Evolutionary conservation across 92 coral and sea anemone genomes (phyloP), one percentile per base, ranked within the genome.

Genomic region (Porites lobata): DNA sequence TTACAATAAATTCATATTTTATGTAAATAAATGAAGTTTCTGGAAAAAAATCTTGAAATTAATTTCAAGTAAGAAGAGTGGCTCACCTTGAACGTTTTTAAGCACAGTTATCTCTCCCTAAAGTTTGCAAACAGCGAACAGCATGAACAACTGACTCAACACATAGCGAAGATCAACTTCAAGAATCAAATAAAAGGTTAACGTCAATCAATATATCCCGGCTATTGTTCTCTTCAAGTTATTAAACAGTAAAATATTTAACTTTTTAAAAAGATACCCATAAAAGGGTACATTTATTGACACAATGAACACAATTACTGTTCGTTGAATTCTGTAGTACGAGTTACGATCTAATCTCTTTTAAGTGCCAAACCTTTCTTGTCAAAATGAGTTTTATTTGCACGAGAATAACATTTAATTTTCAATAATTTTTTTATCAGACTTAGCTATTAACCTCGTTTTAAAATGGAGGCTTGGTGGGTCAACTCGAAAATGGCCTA

Each of bases 271-370:
- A 51, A 8, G 24, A 72, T 43, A 7, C 47, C 78, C 78, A 73
- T 47, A 73, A 73, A 73, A 73, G 62, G 78, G 18, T 50, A 51
- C 78, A 50, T 73, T 73, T 73, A 19, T 73, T 50, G 24, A 18
- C 61, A 9, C 78, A 73, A 73, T 50, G 19, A 52, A 50, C 51
- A 72, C 51, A 47, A 47, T 50, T 0, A 38, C 7, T 47, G 26
- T 11, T 52, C 59, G 19, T 73, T 73, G 29, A 50, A 73, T n/a
- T 50, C 57, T 43, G n/a, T n/a, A 62, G 66, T 38, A 38, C 47
- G 7, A 38, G 47, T 38, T 38, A 38, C 5, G 5, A 3, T 38
- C 47, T 38, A 38, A 38, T 38, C 47, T 3, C 4, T 38, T 38
- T 38, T 38, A 38, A 38, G 47, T 38, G 47, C 7, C 47, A 38